Evolutionary conservation across 2,888 invertebrate genomes (phyloP), one percentile per base, ranked within the genome.

Genomic region (Bruchidius siliquastri): DNA sequence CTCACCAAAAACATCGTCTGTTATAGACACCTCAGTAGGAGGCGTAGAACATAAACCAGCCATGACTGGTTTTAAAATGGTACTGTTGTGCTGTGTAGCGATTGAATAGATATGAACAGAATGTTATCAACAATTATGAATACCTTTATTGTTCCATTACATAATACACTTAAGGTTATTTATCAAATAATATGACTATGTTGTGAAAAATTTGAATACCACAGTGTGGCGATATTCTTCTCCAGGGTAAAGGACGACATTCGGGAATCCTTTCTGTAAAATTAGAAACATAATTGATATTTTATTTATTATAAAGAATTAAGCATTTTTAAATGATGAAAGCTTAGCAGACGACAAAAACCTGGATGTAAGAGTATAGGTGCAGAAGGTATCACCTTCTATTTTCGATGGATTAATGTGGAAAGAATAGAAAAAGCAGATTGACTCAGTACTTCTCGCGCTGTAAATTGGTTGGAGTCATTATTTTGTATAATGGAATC

Each of bases 1-100:
- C 70, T 80, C 73, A 22, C 84, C 86, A 75, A 85, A 86, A 68
- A 80, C 77, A 73, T 85, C 85, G 72, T 77, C 76, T 66, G 30
- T 73, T 10, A 77, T 74, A 1, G 71, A 21, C 20, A 18, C 20
- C 69, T 69, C 74, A n/a, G 67, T 74, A 21, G 20, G 67, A 49
- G 18, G 49, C 6, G 3, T 49, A 49, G 6, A 49, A 49, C 49
- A 49, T 13, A 49, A 8, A 8, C 13, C 49, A 49, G 49, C 49
- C 49, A 49, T 49, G 49, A 13, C 49, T 4, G 49, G 6, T 4
- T 49, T 49, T 8, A 49, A 49, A 49, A 13, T 13, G 18, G 26
- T 49, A 13, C 18, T 49, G 18, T 13, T 49, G 49, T 49, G 18
- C 18, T 49, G 8, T 49, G 49, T 13, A 49, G 49, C 18, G 13